Evolutionary conservation across 2,888 invertebrate species (phyloP), one percentile per base, ranked within the genome.

Genomic region (Melitaea athalia): DNA sequence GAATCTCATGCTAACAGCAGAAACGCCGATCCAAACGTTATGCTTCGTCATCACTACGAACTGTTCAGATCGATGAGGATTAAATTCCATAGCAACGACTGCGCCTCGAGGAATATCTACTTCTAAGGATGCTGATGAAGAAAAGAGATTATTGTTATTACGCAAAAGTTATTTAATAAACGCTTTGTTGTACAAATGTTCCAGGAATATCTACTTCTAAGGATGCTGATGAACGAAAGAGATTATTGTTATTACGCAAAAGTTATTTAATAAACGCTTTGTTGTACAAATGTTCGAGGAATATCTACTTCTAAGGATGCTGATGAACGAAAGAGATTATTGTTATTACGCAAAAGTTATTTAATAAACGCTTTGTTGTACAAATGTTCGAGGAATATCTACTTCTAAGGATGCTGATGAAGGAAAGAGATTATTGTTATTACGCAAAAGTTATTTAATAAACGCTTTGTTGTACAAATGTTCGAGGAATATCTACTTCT

Each of bases 1-100:
- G 43, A 15, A 17, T 43, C 4, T 42, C 12, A 31, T 55, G 81
- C 87, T 82, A 65, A 91, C 91, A 53, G 74, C 77, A 12, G 88
- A 79, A 7, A 79, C 53, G 0, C 91, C 91, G 38, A 92, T 80
- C 86, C 82, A 89, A 72, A 92, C 83, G 61, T 86, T 85, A 5
- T 72, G 71, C 72, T 84, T 87, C 1, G 89, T 87, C 79, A 91
- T 75, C 49, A 93, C 60, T 15, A 88, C 68, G 75, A 90, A 88
- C 73, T 91, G 87, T 64, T 81, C 73, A 31, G 89, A 78, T 74
- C 86, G 77, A 69, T 76, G 50, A 53, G 93, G 84, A 77, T 89
- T 84, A 71, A 92, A 92, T 0, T 76, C 81, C 79, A 92, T 82
- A 0, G 80, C 81, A 10, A 85, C 12, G 0, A 92, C 78, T 3